Evolutionary conservation across 2,888 invertebrate genomes (phyloP), one percentile per base, ranked within the genome.

Genomic region (Apamea monoglypha): DNA sequence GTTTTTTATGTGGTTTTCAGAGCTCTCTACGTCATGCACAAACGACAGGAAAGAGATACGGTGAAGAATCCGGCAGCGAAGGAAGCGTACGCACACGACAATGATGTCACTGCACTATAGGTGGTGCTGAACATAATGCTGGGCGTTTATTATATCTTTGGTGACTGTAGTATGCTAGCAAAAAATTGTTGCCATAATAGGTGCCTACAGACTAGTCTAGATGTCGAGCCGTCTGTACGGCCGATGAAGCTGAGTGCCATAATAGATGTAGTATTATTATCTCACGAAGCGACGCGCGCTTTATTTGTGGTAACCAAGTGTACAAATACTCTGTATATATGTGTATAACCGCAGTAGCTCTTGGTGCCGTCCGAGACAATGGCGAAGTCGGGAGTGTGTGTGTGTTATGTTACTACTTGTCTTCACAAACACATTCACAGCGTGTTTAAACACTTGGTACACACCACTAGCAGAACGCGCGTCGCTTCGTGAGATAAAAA

Each of bases 31-130:
- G 78, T 92, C 5, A 83, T 96, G 64, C 90, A 96, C 82, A 95
- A 91, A 83, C 94, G 89, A 84, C 90, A 94, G 76, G 86, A 92
- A 59, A 90, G 91, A 66, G 95, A 96, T 68, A 81, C 84, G 1
- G 96, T 96, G 2, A 92, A 89, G 67, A 92, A 97, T 76, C 94
- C 95, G 3, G 92, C 89, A 3, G 90, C 76, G 10, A 96, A 96
- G 81, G 96, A 96, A 85, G 93, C 90, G 82, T 85, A 96, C 75
- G 95, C 95, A 0, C 94, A 95, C 63, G 96, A 96, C 40, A 96
- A 96, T 86, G 91, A 91, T n/a, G 90, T 96, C 7, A 95, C 96
- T 1, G 88, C 92, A 6, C 83, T 96, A 32, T 96, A 91, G 36
- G 18, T 61, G 10, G 36, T 18, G 56, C 2, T 18, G 25, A 18